Evolutionary conservation across 2,113 vertebrate genomes (phyloP), one percentile per base, ranked within the genome.

Genomic region (Labrus mixtus): DNA sequence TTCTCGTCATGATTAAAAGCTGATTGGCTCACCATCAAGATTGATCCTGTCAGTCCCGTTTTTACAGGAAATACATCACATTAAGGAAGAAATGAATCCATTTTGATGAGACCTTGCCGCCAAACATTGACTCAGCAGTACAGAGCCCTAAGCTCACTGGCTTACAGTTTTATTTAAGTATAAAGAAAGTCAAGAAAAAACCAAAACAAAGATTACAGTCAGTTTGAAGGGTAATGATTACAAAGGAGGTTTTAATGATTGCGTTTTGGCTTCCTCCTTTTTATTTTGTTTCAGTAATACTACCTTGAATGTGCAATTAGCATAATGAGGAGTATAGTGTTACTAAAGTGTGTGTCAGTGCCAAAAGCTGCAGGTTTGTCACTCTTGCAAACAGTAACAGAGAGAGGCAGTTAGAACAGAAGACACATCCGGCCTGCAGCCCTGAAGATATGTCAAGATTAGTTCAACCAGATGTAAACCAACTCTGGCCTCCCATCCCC

Each of bases 391-490:
- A 61, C 50, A 77, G 23, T 3, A 17, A 46, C 45, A 16, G 13
- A 46, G 13, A 33, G 29, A 33, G 29, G 6, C 29, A 6, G 29
- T 33, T 33, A 33, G 29, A 46, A 16, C 45, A 75, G 20, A 58
- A 60, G 82, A 48, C 67, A 66, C 29, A 73, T 60, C 48, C 3
- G 8, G 16, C 8, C 74, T 53, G 59, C 73, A 33, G 68, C 67
- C 33, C 33, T 20, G 61, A 69, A 57, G 56, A 68, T 53, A 33
- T 68, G 78, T 88, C 80, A 73, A 41, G 77, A 76, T 84, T 74
- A 65, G 74, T 68, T 81, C 20, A 69, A 69, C 73, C 76, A 81
- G 45, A 70, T 86, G 63, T 65, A 82, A 81, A 79, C 25, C 54
- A 68, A 50, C 54, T 64, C 41, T 17, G 3, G 1, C 23, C 66